Base-by-base conservation (phyloP, 2,797 vertebrate species). In the Percopsis omiscomaycus region DNA sequence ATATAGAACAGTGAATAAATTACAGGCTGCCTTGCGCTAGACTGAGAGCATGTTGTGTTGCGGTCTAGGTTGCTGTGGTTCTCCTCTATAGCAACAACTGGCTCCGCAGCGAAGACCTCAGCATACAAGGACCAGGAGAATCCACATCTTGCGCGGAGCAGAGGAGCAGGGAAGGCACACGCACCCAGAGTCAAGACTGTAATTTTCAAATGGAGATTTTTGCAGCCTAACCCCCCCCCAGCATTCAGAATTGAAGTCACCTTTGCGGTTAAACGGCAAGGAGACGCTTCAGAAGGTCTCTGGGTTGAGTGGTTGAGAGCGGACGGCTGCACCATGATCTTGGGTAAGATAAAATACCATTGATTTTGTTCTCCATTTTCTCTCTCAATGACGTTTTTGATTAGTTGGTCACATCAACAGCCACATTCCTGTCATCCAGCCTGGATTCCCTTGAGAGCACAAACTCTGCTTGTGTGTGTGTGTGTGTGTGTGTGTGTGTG, bases 241-340 rank as follows among this genome's bases (percentile, higher is more conserved):
- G 22, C 1, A 5, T 63, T 69, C 53, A 5, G 67, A 72, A 57
- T 74, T 79, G 70, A 69, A 75, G 66, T 77, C 50, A 44, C 64
- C 27, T 50, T 68, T 75, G 69, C 59, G 72, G 77, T 66, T 53
- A 65, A 74, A 61, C 27, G 1, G 67, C 28, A 59, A 64, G 51
- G 58, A 69, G 11, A 64, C 32, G 74, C 79, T 61, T 55, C 3
- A 66, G 77, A 77, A 63, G 68, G 76, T 51, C 68, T 60, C 74
- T 73, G 59, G 68, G 61, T 61, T 61, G 53, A 83, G 64, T 75
- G 82, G 75, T 77, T 82, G 72, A 84, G 65, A 61, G 84, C 80
- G 80, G 84, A 88, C 66, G 78, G 78, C 84, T 82, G 75, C 81
- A 88, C 76, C 79, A 91, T 91, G 90, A 84, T 91, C 69, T 68